Percentiles rank a stretch among this genome's conserved stretches.
phyloP scores from a whole-genome alignment of 2,113 vertebrate genomes.

The Amphiprion percula region DNA sequence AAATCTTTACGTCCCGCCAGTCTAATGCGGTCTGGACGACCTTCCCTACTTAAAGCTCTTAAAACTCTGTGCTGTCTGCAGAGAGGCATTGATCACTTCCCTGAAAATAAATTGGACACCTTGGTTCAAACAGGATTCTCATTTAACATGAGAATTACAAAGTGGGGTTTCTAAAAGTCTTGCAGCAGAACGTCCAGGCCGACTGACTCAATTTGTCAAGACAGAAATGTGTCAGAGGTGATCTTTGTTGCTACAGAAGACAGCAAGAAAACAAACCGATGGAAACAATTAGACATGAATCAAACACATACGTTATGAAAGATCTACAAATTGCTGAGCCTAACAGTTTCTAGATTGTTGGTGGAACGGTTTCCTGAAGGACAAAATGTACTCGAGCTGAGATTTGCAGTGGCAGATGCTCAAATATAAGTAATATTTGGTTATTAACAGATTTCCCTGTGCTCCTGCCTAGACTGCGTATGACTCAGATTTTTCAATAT shows the following conservation, averaged over 20 bases:
- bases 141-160: conserved; percentile 40
- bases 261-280: conserved; percentile 7
- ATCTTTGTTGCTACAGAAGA: conserved; percentile 1
- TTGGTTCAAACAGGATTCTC: conserved; percentile 22
- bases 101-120: conserved; percentile 42
- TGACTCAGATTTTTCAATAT: conserved; percentile 29
- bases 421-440: conserved; percentile 46
- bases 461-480: conserved; percentile 18
- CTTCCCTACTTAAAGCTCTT: conserved; percentile 38
- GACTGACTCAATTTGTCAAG: conserved; percentile 40
- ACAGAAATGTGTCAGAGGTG: conserved; percentile 16
- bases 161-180: conserved; percentile 40
- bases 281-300: conserved; percentile 17
- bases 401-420: conserved; percentile 47
- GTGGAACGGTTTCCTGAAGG: conserved; percentile 9
- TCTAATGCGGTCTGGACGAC: conserved; percentile 25
- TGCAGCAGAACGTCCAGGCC: neutral
- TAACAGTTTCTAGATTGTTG: conserved; percentile 18
- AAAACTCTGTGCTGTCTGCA: conserved; percentile 40
- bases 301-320: neutral
- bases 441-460: conserved; percentile 40
- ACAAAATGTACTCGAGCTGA: conserved; percentile 35
- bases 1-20: conserved; percentile 27
- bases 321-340: neutral
- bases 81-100: conserved; percentile 51